Conservation (phyloP, 2,888 invertebrate species). For the Urechis unicinctus region DNA sequence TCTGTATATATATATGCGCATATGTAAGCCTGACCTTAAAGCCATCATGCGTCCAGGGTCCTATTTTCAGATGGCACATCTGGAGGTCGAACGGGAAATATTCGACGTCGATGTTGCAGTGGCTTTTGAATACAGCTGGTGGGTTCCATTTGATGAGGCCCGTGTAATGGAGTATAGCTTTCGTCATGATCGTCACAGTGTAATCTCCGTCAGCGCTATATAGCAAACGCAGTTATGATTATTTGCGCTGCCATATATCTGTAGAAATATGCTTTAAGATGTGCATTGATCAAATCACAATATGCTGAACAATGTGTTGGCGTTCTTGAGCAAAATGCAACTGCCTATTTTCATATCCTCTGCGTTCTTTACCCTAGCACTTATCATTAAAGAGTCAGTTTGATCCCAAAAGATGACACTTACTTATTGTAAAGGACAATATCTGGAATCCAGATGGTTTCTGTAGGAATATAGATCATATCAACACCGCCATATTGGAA, state of each 20-base stretch:
- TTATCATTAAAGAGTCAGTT: too few species aligned
- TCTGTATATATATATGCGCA: too few species aligned
- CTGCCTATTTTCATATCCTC: too few species aligned
- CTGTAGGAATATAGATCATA: constrained; percentile 90
- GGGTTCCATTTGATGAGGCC: neutral
- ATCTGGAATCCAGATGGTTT: constrained; percentile 94
- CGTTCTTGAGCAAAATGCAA: too few species aligned
- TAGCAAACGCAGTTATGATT: constrained; percentile 6
- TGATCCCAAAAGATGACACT: too few species aligned
- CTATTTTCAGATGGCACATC: neutral
- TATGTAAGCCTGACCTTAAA: neutral
- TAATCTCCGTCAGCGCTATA: constrained; percentile 23
- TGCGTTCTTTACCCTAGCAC: too few species aligned
- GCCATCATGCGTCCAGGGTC: neutral
- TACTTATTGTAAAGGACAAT: constrained; percentile 96
- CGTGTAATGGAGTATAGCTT: neutral
- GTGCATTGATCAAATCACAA: too few species aligned
- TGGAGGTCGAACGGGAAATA: neutral
- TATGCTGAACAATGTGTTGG: too few species aligned
- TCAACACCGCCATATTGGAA: constrained; percentile 87
- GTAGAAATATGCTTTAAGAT: too few species aligned
- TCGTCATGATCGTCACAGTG: neutral
- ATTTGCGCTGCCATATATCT: neutral
- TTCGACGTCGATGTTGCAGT: neutral
- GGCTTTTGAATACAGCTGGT: neutral